Conservation (phyloP, 2,797 vertebrate species). For the Peromyscus eremicus region DNA sequence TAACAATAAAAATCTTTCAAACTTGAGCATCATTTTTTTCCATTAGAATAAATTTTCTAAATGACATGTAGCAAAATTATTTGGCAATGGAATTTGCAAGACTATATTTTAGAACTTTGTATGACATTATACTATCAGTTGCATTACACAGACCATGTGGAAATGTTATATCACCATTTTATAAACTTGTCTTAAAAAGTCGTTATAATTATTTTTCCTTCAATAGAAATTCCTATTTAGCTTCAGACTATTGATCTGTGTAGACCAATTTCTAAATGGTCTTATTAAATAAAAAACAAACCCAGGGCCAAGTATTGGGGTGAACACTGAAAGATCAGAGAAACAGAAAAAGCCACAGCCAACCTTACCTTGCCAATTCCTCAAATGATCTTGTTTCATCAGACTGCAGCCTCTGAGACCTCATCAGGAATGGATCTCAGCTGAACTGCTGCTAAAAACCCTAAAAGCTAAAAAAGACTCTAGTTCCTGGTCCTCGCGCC, state of each 20-base stretch:
- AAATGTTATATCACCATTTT: conserved; percentile 18
- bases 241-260: not conserved
- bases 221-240: not conserved
- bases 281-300: too few relatives aligned
- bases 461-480: too few relatives aligned
- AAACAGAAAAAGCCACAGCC: too few relatives aligned
- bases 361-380: too few relatives aligned
- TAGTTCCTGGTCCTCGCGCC: too few relatives aligned
- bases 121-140: not conserved
- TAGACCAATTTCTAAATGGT: too few relatives aligned
- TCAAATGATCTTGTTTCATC: too few relatives aligned
- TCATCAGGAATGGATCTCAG: too few relatives aligned
- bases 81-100: conserved; percentile 45
- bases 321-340: too few relatives aligned
- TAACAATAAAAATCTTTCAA: conserved; percentile 19
- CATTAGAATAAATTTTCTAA: conserved; percentile 45
- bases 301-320: too few relatives aligned
- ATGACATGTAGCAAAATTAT: conserved; percentile 21
- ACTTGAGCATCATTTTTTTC: conserved; percentile 26
- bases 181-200: conserved; percentile 8
- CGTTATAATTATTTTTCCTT: conserved; percentile 63
- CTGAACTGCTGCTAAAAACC: too few relatives aligned
- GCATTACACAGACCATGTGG: not conserved
- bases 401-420: too few relatives aligned
- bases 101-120: conserved; percentile 11